These are phyloP conservation scores for Bujurquina vittata DNA, from an alignment of 2,113 vertebrate species.

Conservation along the genomic window DNA sequence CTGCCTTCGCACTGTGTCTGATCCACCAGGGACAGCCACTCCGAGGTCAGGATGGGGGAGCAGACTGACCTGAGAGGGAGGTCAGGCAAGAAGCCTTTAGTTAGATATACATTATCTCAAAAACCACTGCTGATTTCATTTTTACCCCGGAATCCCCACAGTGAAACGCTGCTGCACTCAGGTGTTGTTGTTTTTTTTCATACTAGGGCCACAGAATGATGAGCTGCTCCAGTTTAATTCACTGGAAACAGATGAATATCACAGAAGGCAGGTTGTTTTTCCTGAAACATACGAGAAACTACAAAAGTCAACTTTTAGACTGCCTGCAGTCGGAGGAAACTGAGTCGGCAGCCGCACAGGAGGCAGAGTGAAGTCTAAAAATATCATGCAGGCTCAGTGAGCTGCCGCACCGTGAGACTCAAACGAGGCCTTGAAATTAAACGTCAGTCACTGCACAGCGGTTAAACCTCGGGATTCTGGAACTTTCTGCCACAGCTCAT, in stretches of 20 bases:
- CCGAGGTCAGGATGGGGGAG: conserved; percentile 16
- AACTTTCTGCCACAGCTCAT: background rate
- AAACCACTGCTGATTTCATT: background rate
- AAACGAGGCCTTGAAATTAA: conserved; percentile 21
- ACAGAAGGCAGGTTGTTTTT: background rate
- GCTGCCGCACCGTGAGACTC: conserved; percentile 6
- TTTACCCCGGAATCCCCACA: background rate
- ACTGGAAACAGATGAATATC: background rate
- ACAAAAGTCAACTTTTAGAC: background rate
- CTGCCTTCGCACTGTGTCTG: conserved; percentile 1
- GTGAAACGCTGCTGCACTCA: background rate
- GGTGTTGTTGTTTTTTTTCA: background rate
- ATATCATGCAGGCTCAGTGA: conserved; percentile 2
- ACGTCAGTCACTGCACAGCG: background rate
- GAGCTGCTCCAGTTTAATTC: background rate
- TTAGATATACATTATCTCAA: background rate
- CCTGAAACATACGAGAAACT: background rate
- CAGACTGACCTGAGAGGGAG: conserved; percentile 23
- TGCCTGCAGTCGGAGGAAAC: background rate
- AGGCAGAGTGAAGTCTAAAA: conserved; percentile 22
- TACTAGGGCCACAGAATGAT: background rate
- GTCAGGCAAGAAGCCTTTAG: background rate
- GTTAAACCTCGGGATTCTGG: background rate
- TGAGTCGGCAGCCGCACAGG: background rate
- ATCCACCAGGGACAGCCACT: background rate